These are phyloP conservation scores for Tragopan temminckii DNA, from an alignment of 2,797 vertebrate genomes.

Conservation along the genomic window DNA sequence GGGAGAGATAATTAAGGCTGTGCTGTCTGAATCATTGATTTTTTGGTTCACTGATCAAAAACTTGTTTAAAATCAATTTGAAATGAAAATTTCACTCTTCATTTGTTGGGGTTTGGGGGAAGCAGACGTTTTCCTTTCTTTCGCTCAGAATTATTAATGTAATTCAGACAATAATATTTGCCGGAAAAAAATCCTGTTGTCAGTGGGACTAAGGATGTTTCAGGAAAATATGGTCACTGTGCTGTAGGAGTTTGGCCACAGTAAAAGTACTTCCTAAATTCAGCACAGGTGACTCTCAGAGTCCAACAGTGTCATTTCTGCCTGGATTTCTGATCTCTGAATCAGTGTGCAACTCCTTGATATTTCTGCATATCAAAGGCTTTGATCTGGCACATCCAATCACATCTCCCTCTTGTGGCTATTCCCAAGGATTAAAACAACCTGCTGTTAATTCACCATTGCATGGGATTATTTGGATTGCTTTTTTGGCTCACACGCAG, in stretches of 20 bases:
- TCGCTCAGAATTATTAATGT: background rate
- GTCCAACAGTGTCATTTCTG: background rate
- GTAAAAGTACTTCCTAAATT: background rate
- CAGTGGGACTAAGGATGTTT: background rate
- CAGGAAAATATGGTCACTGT: background rate
- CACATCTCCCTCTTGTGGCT: slow-evolving; percentile 71
- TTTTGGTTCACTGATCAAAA: slow-evolving; percentile 49
- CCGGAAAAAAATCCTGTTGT: background rate
- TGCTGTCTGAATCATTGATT: slow-evolving; percentile 17
- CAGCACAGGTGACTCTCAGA: background rate
- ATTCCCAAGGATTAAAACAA: slow-evolving; percentile 23
- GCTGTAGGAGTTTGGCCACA: background rate
- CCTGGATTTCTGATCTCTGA: background rate
- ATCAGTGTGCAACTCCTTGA: background rate
- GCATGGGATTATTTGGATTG: background rate
- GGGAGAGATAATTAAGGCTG: slow-evolving; percentile 36
- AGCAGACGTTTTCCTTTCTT: rapidly evolving
- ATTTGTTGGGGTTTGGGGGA: background rate
- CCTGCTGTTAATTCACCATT: background rate
- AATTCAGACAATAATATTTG: background rate
- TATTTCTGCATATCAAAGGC: background rate
- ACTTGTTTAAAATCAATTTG: background rate
- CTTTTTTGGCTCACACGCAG: rapidly evolving
- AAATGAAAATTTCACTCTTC: background rate
- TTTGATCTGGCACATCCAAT: slow-evolving; percentile 12